phyloP scores from a whole-genome alignment of 37 sponge, comb jelly and placozoan species.

The Cliona cf. orientalis region DNA sequence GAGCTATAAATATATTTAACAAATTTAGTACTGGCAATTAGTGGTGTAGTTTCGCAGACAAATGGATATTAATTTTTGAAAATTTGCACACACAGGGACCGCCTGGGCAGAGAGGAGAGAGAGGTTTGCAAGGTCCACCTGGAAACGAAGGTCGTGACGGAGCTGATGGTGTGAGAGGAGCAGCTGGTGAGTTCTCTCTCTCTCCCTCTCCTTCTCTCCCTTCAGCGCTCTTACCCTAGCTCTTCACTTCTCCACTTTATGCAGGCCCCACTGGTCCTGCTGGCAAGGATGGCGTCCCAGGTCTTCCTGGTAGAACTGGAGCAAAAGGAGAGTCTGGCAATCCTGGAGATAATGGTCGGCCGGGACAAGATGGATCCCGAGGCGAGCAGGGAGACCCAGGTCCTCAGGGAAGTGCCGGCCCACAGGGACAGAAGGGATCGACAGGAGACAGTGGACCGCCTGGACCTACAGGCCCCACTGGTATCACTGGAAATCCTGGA shows the following conservation, averaged over 20 bases:
- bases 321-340: conserved; percentile 51
- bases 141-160: conserved; percentile 58
- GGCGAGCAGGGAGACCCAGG: conserved; percentile 45
- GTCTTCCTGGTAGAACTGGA: conserved; percentile 64
- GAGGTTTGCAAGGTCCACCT: conserved; percentile 36
- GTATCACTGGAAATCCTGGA: conserved; percentile 5
- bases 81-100: conserved; percentile 30
- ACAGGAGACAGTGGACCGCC: conserved; percentile 19
- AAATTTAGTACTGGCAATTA: no score
- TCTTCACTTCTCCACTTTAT: not conserved
- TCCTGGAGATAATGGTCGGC: conserved; percentile 15
- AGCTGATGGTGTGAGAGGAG: conserved; percentile 41
- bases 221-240: no score
- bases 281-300: conserved; percentile 68
- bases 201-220: no score
- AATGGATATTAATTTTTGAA: not conserved
- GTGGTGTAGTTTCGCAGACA: no score
- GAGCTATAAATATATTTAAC: not conserved
- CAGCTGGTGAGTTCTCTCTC: conserved; percentile 9
- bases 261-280: conserved; percentile 42
- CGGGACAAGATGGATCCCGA: conserved; percentile 32
- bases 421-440: not conserved
- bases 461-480: conserved; percentile 46
- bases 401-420: conserved; percentile 23
- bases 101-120: conserved; percentile 62